Base-by-base conservation (phyloP, 2,113 vertebrate species). In the Formicarius rufipectus region DNA sequence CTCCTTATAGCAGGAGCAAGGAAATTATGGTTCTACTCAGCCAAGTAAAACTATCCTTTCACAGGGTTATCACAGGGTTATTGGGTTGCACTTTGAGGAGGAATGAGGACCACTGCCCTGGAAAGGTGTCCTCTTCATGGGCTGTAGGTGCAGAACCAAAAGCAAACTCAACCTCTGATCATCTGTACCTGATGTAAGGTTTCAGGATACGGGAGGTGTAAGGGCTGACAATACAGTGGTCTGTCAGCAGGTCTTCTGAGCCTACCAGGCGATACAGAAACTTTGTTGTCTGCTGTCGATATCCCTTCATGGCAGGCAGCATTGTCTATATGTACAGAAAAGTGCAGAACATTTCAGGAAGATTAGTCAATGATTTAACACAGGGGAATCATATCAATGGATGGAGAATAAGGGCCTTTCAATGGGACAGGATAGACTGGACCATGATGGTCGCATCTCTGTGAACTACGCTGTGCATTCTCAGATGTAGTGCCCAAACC, bases 161-260 rank as follows among this genome's bases (percentile, higher is more conserved):
- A 94, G 68, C 68, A 86, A 58, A 63, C 40, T 74, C 69, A 60
- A 10, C 24, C n/a, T 79, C 74, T 62, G 82, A 56, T 45, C 53
- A 42, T 11, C 13, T 24, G 39, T 97, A 99, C 99, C 99, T 99
- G 98, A 99, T 99, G 89, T 97, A 99, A 4, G 99, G 99, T 56
- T 99, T 99, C 68, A 99, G 98, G 66, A 98, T 97, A n/a, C 99
- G 98, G 45, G 99, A 98, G 1, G 99, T 99, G 59, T 99, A 99
- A 8, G 99, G 99, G 94, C 99, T 99, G 96, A 98, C 98, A 50
- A 99, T 98, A 90, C 98, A 99, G 87, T 98, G 98, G 88, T 99
- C 99, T 89, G 97, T 67, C 62, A 98, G 90, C 77, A 97, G 95
- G 44, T 98, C 98, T 80, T 99, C 99, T 1, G 98, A 98, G 80